These are phyloP conservation scores for Chrosomus eos DNA, from an alignment of 2,797 vertebrate genomes.

Conservation along the genomic window DNA sequence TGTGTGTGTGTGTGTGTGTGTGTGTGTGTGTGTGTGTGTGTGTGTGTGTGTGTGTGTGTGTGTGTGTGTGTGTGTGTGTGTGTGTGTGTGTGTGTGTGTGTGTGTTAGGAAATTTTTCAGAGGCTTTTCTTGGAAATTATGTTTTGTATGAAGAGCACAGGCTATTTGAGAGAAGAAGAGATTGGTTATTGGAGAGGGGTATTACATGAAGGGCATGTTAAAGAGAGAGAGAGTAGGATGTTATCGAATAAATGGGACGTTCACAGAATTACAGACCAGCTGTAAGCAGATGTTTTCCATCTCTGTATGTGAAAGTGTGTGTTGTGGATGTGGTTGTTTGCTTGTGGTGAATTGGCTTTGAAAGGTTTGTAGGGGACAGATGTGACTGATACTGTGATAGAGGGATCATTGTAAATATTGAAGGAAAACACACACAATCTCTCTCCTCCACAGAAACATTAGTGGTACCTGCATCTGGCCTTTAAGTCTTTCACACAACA, in stretches of 20 bases:
- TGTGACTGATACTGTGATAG: not conserved
- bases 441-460: too few species aligned
- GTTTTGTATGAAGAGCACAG: conserved; percentile 3
- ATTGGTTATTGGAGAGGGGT: conserved; percentile 2
- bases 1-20: not conserved
- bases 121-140: conserved; percentile 9
- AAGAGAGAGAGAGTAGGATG: not conserved
- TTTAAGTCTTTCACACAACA: not conserved
- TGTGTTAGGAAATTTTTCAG: too few species aligned
- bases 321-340: not conserved
- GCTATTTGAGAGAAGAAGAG: conserved; percentile 5
- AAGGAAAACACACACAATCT: too few species aligned
- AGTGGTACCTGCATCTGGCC: not conserved
- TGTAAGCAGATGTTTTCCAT: conserved; percentile 10
- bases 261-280: conserved; percentile 12
- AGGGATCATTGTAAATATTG: not conserved
- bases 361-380: not conserved
- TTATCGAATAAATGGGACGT: conserved; percentile 19
- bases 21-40: not conserved
- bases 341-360: conserved; percentile 2
- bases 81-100: too few species aligned
- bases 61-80: too few species aligned
- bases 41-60: too few species aligned
- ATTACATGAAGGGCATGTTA: not conserved
- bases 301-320: not conserved